Evolutionary conservation across 2,113 vertebrate genomes (phyloP).

Genomic region (Daphoenositta chrysoptera): DNA sequence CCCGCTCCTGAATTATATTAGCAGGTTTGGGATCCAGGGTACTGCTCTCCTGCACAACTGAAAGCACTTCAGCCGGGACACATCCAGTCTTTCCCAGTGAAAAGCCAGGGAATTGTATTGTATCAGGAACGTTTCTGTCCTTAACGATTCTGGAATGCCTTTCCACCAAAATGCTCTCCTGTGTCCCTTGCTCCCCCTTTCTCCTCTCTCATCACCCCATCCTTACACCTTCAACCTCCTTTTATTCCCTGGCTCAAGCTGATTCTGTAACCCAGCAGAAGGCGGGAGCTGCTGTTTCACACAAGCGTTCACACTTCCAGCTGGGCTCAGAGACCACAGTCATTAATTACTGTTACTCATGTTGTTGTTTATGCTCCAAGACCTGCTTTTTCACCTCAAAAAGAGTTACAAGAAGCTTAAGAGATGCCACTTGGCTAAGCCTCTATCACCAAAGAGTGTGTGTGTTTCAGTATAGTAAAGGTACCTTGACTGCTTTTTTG

Average conservation of each 20-base stretch:
- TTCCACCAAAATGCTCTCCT: background rate
- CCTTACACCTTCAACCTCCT: background rate
- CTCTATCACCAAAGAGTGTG: background rate
- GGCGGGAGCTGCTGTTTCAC: conserved; percentile 64
- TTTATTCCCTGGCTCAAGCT: conserved; percentile 15
- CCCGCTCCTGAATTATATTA: background rate
- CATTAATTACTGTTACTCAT: conserved; percentile 52
- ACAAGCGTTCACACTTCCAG: conserved; percentile 56
- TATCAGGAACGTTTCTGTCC: background rate
- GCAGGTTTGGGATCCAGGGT: background rate
- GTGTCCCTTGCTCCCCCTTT: background rate
- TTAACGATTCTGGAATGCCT: background rate
- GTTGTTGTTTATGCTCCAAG: conserved; percentile 43
- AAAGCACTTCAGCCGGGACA: background rate
- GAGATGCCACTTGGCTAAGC: background rate
- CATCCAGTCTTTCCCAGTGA: background rate
- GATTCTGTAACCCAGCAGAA: conserved; percentile 49
- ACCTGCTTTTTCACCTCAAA: conserved; percentile 39
- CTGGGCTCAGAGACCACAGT: background rate
- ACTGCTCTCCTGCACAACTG: background rate
- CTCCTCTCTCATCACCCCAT: background rate
- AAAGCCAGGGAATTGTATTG: background rate
- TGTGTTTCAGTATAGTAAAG: background rate
- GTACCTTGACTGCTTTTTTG: background rate
- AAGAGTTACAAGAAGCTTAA: conserved; percentile 10